A percentile compares a stretch with the other conserved stretches of the same genome.
phyloP scores from a whole-genome alignment of 2,113 vertebrate genomes.

The Anas platyrhynchos region DNA sequence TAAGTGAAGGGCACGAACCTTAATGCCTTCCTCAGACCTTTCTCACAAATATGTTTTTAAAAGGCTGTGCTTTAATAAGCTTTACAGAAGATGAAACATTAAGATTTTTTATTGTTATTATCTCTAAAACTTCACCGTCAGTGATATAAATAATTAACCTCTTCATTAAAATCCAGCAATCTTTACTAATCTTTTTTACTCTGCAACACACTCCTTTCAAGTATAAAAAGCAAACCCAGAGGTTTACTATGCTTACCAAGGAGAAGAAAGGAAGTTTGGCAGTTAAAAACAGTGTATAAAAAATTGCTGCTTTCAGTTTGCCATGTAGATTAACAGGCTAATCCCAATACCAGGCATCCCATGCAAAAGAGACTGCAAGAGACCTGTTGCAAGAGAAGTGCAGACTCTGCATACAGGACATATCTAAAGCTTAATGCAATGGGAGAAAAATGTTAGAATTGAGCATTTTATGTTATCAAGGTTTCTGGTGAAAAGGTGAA shows the following conservation, averaged over 20 bases:
- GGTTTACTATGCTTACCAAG: neutral
- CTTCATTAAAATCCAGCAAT: neutral
- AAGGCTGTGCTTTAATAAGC: neutral
- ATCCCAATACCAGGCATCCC: neutral
- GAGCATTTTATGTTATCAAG: neutral
- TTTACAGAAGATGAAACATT: neutral
- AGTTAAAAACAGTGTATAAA: no score
- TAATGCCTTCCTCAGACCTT: neutral
- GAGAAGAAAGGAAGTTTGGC: neutral
- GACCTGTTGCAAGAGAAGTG: neutral
- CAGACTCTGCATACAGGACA: neutral
- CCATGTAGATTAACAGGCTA: neutral
- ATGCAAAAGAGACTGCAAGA: neutral
- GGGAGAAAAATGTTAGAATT: neutral
- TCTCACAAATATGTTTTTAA: neutral
- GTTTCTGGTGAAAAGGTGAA: neutral
- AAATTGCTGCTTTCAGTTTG: neutral
- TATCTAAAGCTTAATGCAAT: neutral
- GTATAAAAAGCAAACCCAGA: neutral
- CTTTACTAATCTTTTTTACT: neutral
- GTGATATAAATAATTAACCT: neutral
- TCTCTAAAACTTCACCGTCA: neutral
- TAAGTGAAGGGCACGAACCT: neutral
- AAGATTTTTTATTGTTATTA: neutral
- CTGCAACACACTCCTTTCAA: neutral